These are phyloP conservation scores for Dryococelus australis DNA, from an alignment of 2,888 invertebrate species.

Conservation along the genomic window DNA sequence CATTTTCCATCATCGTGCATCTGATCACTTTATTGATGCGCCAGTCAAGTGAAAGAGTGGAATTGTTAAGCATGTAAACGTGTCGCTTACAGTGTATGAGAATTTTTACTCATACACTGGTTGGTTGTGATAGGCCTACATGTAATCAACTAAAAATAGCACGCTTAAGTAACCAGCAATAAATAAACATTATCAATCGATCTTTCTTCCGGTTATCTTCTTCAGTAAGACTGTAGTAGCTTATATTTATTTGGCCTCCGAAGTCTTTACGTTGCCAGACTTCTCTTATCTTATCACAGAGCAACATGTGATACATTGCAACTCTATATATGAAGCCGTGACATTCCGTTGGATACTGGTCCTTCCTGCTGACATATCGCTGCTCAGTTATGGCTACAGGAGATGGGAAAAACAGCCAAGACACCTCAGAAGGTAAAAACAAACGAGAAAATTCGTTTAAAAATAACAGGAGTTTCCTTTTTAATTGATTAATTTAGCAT, in stretches of 20 bases:
- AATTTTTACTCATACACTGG: too few species aligned
- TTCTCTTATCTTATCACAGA: not conserved
- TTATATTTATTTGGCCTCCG: not conserved
- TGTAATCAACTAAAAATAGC: not conserved
- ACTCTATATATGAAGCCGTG: not conserved
- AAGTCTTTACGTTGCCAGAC: not conserved
- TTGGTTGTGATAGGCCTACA: too few species aligned
- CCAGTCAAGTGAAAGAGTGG: too few species aligned
- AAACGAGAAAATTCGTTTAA: too few species aligned
- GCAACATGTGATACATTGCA: not conserved
- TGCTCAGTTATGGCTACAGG: not conserved
- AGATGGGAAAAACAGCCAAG: not conserved
- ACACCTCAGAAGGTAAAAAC: not conserved
- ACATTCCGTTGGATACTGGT: not conserved
- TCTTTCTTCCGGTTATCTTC: not conserved
- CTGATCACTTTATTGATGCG: too few species aligned
- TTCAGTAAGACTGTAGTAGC: not conserved
- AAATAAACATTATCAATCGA: not conserved
- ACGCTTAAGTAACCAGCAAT: not conserved
- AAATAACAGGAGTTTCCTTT: too few species aligned
- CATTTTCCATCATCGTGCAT: too few species aligned
- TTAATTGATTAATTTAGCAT: too few species aligned
- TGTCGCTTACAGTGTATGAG: too few species aligned
- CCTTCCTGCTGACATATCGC: not conserved
- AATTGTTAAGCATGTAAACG: too few species aligned